phyloP scores from a whole-genome alignment of 2,113 vertebrate genomes.

The Datnioides undecimradiatus region DNA sequence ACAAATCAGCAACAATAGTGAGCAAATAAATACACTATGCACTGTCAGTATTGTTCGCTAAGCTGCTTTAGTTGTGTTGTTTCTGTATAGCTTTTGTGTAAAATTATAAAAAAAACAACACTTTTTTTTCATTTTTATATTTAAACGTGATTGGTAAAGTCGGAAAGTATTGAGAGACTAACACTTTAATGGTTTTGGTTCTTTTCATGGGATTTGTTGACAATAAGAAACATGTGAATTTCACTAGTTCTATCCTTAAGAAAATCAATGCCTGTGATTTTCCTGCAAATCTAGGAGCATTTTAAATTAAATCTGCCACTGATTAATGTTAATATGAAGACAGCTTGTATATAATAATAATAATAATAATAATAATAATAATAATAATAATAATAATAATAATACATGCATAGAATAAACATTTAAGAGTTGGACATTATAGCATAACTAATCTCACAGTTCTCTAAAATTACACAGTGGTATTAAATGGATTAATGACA shows the following conservation, averaged over 20 bases:
- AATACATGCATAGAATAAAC: too few relatives aligned
- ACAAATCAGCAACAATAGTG: neutral
- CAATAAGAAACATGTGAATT: neutral
- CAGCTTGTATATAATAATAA: too few relatives aligned
- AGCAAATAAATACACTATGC: neutral
- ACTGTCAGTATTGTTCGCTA: neutral
- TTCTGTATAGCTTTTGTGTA: neutral
- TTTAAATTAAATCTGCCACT: neutral
- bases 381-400: too few relatives aligned
- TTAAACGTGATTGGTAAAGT: neutral
- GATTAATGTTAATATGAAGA: neutral
- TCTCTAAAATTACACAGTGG: too few relatives aligned
- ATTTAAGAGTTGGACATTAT: too few relatives aligned
- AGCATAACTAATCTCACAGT: too few relatives aligned
- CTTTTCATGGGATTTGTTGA: slow-evolving; percentile 3
- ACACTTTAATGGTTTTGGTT: neutral
- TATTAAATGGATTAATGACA: too few relatives aligned
- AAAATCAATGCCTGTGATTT: neutral
- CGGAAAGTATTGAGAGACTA: neutral
- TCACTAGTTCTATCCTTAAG: neutral
- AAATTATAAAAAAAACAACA: too few relatives aligned
- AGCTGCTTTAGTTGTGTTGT: neutral
- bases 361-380: too few relatives aligned
- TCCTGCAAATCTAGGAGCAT: neutral
- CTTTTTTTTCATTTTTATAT: too few relatives aligned